phyloP scores from a whole-genome alignment of 2,797 vertebrate species.

The Gadopsis marmoratus region DNA sequence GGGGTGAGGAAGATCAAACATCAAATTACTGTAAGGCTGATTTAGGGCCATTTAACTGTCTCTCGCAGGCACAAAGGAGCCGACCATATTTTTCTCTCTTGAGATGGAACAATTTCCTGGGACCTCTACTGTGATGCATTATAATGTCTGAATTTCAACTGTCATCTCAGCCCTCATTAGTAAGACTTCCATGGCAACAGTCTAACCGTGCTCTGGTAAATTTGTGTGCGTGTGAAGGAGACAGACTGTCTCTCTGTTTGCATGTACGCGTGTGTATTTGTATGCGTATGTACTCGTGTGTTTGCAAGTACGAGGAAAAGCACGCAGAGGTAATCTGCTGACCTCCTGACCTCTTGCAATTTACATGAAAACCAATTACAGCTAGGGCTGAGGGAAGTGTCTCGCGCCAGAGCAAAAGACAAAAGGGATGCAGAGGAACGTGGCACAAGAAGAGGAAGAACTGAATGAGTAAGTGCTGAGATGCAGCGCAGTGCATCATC shows the following conservation, averaged over 20 bases:
- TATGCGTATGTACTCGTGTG: slow-evolving; percentile 15
- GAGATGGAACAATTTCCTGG: slow-evolving; percentile 69
- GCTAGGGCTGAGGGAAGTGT: slow-evolving; percentile 47
- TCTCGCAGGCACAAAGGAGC: slow-evolving; percentile 70
- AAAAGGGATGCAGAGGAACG: slow-evolving; percentile 50
- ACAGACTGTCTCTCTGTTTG: background rate
- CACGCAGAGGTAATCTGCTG: slow-evolving; percentile 58
- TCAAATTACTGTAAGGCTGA: slow-evolving; percentile 81
- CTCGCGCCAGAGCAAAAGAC: slow-evolving; percentile 44
- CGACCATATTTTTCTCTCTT: slow-evolving; percentile 35
- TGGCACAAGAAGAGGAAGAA: slow-evolving; percentile 45
- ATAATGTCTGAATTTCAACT: slow-evolving; percentile 73
- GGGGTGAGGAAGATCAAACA: slow-evolving; percentile 81
- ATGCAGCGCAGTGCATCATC: slow-evolving; percentile 35
- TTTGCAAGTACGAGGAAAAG: slow-evolving; percentile 37
- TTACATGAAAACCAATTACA: slow-evolving; percentile 83
- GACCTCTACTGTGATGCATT: slow-evolving; percentile 68
- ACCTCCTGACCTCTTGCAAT: slow-evolving; percentile 78
- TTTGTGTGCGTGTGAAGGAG: slow-evolving; percentile 2
- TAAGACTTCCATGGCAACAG: slow-evolving; percentile 74
- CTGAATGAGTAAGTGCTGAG: slow-evolving; percentile 46
- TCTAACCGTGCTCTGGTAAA: slow-evolving; percentile 41
- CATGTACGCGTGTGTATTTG: slow-evolving; percentile 19
- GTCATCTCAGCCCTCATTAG: slow-evolving; percentile 77
- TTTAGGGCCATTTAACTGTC: slow-evolving; percentile 78